Evolutionary conservation across 2,797 vertebrate species (phyloP), one percentile per base, ranked within the genome.

Genomic region (Danio kyathit): DNA sequence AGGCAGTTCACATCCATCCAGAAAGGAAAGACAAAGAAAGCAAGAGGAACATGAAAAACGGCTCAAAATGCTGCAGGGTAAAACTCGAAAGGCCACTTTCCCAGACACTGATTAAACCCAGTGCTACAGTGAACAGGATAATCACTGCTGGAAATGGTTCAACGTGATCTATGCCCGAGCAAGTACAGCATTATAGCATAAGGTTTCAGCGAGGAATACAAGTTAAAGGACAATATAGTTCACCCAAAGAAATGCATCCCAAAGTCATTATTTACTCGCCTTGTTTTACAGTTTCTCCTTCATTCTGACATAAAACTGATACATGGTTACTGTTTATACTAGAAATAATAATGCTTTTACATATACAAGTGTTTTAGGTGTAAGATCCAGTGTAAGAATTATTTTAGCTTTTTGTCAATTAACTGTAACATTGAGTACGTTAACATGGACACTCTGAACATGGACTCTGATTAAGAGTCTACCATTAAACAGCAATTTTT

Each of bases 71-170:
- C 79, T 80, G 70, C 43, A 74, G 79, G 79, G 60, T 59, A 80
- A 56, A 80, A 74, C 61, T 80, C 59, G 44, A 80, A 63, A 80
- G 79, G 79, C 70, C 79, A 65, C 79, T 80, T 80, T 80, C 78
- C 78, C 69, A 80, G 79, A 73, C 60, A 65, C 16, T 74, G 70
- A 80, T 80, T 80, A 80, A 74, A 74, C 49, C 51, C 51, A 74
- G 70, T 17, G 66, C 48, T 80, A 73, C 70, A 80, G 61, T 66
- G 51, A 74, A 80, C 54, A 52, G 60, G 41, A 66, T 73, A 80
- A 80, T 80, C 70, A 56, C 70, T 65, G 79, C 7, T 65, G 70
- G 60, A 80, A 80, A 74, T 48, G 79, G 38, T 80, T 72, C 51
- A 79, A 7, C 1, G 2, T 17, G 46, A 64, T 80, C 51, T 46